Conservation (phyloP, 1,140 invertebrate species). For the Neotoxoptera formosana region DNA sequence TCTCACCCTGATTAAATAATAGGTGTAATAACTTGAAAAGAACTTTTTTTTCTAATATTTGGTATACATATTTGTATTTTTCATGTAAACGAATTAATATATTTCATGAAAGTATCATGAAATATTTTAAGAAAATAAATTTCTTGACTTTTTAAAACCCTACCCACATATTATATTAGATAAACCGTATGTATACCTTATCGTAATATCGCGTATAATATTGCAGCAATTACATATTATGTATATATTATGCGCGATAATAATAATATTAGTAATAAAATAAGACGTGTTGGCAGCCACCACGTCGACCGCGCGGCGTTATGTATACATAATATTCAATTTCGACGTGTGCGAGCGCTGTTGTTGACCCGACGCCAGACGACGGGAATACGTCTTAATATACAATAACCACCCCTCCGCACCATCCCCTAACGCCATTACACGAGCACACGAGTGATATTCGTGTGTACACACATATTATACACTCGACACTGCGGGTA, state of each 20-base stretch:
- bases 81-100: too few species aligned
- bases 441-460: background rate
- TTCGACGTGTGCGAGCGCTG: background rate
- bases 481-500: background rate
- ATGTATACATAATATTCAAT: background rate
- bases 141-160: too few species aligned
- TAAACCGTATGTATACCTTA: too few species aligned
- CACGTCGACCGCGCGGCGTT: background rate
- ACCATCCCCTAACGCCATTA: background rate
- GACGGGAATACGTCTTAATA: background rate
- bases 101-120: too few species aligned
- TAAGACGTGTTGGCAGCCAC: background rate
- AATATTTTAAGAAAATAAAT: too few species aligned
- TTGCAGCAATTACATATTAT: too few species aligned
- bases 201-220: background rate
- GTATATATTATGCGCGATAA: background rate
- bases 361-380: background rate
- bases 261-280: background rate
- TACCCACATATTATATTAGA: too few species aligned
- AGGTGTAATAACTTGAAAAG: too few species aligned
- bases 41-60: too few species aligned
- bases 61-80: too few species aligned
- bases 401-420: background rate
- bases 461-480: background rate
- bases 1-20: too few species aligned